phyloP scores from a whole-genome alignment of 2,113 vertebrate species.

The Ptychochromis oligacanthus region DNA sequence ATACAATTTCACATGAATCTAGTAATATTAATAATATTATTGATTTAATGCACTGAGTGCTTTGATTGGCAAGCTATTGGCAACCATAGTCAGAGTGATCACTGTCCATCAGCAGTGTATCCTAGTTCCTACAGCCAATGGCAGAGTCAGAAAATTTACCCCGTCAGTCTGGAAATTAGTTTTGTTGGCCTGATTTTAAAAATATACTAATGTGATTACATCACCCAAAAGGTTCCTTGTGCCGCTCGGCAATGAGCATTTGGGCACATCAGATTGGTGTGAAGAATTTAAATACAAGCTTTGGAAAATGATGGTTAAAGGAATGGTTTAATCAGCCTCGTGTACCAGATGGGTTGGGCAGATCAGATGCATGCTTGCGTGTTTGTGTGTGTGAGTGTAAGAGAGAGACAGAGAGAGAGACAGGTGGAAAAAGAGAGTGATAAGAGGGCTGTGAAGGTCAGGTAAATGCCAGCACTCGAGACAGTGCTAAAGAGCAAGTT shows the following conservation, averaged over 20 bases:
- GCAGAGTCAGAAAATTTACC: constrained; percentile 25
- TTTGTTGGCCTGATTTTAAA: constrained; percentile 43
- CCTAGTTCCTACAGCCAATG: neutral
- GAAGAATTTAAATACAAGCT: constrained; percentile 30
- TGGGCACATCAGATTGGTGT: no score
- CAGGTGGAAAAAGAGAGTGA: constrained; percentile 12
- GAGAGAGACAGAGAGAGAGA: neutral
- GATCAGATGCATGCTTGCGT: neutral
- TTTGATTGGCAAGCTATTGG: neutral
- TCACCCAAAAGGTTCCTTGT: constrained; percentile 34
- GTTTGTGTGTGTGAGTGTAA: neutral
- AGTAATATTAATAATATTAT: neutral
- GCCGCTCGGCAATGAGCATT: no score
- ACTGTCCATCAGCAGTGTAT: neutral
- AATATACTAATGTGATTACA: constrained; percentile 46
- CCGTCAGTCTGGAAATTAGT: constrained; percentile 33
- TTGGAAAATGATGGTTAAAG: constrained; percentile 26
- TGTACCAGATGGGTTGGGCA: neutral
- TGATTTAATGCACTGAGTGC: neutral
- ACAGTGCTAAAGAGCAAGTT: constrained; percentile 61
- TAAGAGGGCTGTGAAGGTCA: constrained; percentile 67
- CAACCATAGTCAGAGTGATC: no score
- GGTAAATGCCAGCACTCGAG: constrained; percentile 70
- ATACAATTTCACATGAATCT: neutral
- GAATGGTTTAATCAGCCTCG: constrained; percentile 6